A percentile compares a stretch with the other conserved stretches of the same genome.
Conservation (phyloP, 2,797 vertebrate genomes). For the Mionectes olivaceus region DNA sequence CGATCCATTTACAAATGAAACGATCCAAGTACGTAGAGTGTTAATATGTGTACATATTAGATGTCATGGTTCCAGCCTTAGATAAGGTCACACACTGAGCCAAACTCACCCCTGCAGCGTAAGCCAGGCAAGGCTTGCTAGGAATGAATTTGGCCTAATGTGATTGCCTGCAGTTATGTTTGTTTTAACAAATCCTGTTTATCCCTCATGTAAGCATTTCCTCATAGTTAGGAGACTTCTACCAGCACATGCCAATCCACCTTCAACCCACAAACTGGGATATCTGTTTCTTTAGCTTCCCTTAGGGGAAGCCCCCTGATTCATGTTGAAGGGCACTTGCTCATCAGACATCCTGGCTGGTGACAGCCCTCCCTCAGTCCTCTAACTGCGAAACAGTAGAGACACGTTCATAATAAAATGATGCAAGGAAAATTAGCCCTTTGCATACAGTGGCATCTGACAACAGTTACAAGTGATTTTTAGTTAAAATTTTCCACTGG, state of each 20-base stretch:
- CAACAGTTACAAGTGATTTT: not conserved
- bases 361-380: not conserved
- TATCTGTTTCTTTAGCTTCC: not conserved
- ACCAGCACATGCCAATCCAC: not conserved
- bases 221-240: not conserved
- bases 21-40: not conserved
- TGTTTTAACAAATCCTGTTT: slow-evolving; percentile 55
- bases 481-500: not conserved
- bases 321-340: not conserved
- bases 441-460: not conserved
- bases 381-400: not conserved
- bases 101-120: slow-evolving; percentile 12
- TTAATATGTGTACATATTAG: slow-evolving; percentile 31
- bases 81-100: slow-evolving; percentile 26
- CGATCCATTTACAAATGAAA: slow-evolving; percentile 6
- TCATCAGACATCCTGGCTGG: not conserved
- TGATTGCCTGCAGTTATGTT: slow-evolving; percentile 20
- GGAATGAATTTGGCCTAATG: not conserved
- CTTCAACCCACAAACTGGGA: not conserved
- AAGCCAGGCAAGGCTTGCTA: not conserved
- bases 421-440: not conserved
- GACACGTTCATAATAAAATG: not conserved
- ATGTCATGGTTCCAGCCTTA: slow-evolving; percentile 3
- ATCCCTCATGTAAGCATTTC: not conserved
- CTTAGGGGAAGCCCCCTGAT: not conserved